Evolutionary conservation across 2,113 vertebrate species (phyloP).

Genomic region (Chascanopsetta lugubris): DNA sequence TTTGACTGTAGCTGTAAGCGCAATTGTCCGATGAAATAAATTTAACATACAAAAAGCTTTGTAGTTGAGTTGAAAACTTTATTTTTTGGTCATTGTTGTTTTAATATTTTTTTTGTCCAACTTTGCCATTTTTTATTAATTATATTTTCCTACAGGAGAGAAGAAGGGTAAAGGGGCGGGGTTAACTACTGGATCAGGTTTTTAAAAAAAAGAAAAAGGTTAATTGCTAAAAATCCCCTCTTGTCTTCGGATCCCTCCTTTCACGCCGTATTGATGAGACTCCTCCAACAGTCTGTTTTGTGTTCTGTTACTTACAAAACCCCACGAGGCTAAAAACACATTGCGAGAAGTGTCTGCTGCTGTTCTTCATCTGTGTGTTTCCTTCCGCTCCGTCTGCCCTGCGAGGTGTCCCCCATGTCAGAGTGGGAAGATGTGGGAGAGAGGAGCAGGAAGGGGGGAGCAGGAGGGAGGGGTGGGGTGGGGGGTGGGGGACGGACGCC

Average conservation of each 20-base stretch:
- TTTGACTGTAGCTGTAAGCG: constrained; percentile 4
- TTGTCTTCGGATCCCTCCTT: constrained; percentile 55
- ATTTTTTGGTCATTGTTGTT: constrained; percentile 81
- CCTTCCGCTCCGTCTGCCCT: constrained; percentile 28
- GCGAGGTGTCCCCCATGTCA: constrained; percentile 40
- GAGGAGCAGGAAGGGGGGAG: constrained; percentile 49
- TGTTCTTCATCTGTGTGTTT: constrained; percentile 14
- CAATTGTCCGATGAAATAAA: constrained; percentile 41
- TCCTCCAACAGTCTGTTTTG: constrained; percentile 27
- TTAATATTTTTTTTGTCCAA: constrained; percentile 70
- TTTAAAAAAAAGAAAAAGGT: constrained; percentile 35
- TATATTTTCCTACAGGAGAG: constrained; percentile 72
- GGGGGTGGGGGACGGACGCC: not conserved
- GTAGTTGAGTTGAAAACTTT: constrained; percentile 83
- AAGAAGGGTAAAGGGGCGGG: constrained; percentile 52
- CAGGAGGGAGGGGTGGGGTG: constrained; percentile 11
- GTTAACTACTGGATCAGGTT: constrained; percentile 60
- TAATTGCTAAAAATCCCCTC: constrained; percentile 64
- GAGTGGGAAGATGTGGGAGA: constrained; percentile 32
- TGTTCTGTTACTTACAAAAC: constrained; percentile 43
- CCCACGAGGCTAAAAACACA: constrained; percentile 51
- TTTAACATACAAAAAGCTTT: constrained; percentile 24
- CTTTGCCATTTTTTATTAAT: constrained; percentile 74
- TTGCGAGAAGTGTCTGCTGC: constrained; percentile 52
- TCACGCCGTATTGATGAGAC: constrained; percentile 43